Base-by-base conservation (phyloP, 2,113 vertebrate genomes). In the Phocoena sinus region DNA sequence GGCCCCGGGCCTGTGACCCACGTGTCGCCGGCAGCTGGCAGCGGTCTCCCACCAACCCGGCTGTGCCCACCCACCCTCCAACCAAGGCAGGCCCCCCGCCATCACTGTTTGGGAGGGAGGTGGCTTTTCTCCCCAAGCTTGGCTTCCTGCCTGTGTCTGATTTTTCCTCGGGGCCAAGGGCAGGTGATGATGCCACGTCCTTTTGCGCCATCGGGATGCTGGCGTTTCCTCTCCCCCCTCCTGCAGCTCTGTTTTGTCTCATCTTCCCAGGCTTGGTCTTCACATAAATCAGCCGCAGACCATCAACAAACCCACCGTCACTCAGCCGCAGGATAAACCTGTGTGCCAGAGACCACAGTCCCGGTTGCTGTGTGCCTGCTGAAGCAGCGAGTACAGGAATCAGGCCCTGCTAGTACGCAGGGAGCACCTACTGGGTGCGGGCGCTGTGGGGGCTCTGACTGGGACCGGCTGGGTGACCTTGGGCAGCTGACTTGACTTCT, bases 261-360 rank as follows among this genome's bases (percentile, higher is more conserved):
- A 0, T 11, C 9, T 20, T 71, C 77, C 25, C 6, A 0, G 31
- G 60, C 60, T 33, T 53, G 50, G 67, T 82, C 47, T 20, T 44
- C 50, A 47, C 36, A 65, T 1, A 44, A 21, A 1, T 23, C 20
- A 0, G 50, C 31, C 3, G 2, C 13, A 23, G 47, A 13, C 33
- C 18, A 0, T 11, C 20, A 23, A 18, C 58, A 28, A 1, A 15
- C 6, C 25, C 13, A 4, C 2, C 0, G 20, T 20, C 5, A 0
- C 3, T 20, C 2, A 5, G 33, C 5, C 0, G 1, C 9, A 0
- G 10, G 8, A 0, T 1, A 4, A 21, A 3, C n/a, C 14, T 10
- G 6, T 7, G 1, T 11, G 26, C 71, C 2, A 1, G 7, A 7
- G 8, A 6, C 12, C 1, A 0, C 3, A 1, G 44, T 53, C 58